Conservation (phyloP, 2,113 vertebrate species). For the Erpornis zantholeuca region DNA sequence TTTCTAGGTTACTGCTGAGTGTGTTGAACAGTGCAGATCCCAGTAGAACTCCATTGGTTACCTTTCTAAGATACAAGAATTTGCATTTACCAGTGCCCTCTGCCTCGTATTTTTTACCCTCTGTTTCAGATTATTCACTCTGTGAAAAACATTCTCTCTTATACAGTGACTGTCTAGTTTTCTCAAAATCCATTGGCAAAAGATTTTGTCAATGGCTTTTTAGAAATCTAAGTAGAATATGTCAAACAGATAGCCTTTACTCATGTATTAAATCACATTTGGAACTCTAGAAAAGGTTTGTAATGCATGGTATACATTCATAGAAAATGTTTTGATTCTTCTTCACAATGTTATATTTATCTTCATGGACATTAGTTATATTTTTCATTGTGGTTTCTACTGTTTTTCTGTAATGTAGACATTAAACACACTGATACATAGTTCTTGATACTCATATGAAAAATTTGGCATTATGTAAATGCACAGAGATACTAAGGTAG, state of each 20-base stretch:
- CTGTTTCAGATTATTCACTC: background rate
- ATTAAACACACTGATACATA: background rate
- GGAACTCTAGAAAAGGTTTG: constrained; percentile 45
- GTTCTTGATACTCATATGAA: background rate
- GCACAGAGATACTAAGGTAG: background rate
- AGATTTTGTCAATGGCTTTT: background rate
- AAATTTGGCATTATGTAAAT: background rate
- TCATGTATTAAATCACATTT: background rate
- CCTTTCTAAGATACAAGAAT: background rate
- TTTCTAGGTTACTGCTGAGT: constrained; percentile 32
- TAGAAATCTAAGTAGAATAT: background rate
- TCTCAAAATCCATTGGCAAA: constrained; percentile 15
- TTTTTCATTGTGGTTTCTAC: background rate
- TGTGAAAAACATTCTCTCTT: background rate
- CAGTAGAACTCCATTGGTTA: background rate
- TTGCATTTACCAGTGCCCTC: background rate
- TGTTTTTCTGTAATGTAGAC: background rate
- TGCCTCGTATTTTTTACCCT: background rate
- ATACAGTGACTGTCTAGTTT: background rate
- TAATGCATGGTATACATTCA: background rate
- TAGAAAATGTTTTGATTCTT: background rate
- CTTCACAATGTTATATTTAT: background rate
- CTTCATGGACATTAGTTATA: background rate
- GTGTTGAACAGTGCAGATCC: background rate
- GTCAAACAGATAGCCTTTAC: background rate